phyloP scores from a whole-genome alignment of 2,797 vertebrate species.

The Sebastes minor region DNA sequence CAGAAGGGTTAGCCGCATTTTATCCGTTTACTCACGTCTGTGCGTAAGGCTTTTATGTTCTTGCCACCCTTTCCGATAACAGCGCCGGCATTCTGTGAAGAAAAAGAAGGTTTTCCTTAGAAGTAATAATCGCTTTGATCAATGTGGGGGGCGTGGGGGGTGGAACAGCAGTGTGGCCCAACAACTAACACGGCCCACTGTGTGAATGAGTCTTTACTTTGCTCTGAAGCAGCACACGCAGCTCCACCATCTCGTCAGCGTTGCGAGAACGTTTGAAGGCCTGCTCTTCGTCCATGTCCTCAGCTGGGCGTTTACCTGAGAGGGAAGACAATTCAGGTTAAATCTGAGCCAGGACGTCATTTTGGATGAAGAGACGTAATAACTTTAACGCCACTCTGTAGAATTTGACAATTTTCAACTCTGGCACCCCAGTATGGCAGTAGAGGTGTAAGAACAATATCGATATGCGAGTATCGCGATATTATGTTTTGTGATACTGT shows the following conservation, averaged over 20 bases:
- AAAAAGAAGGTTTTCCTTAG: constrained; percentile 2
- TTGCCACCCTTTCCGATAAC: constrained; percentile 99
- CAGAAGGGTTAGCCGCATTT: constrained; percentile 24
- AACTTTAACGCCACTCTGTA: not conserved
- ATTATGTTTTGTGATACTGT: too few relatives aligned
- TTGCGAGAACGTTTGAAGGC: constrained; percentile 97
- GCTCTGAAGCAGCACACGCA: constrained; percentile 97
- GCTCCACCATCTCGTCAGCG: constrained; percentile 96
- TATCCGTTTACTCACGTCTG: constrained; percentile 92
- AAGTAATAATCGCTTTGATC: not conserved
- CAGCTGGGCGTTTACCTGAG: constrained; percentile 96
- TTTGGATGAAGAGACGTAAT: not conserved
- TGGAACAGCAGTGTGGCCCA: not conserved
- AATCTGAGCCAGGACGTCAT: not conserved
- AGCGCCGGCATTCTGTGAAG: constrained; percentile 93
- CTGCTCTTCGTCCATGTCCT: constrained; percentile 97
- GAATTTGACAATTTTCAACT: not conserved
- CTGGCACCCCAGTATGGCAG: not conserved
- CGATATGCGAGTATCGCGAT: too few relatives aligned
- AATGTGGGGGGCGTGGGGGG: not conserved
- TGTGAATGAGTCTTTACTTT: constrained; percentile 83
- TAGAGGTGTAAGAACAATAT: not conserved
- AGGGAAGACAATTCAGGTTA: constrained; percentile 15
- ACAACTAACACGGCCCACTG: not conserved
- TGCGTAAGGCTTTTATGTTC: constrained; percentile 98